Percentiles rank a stretch among this genome's conserved stretches.
These are phyloP conservation scores for Chroicocephalus ridibundus DNA, from an alignment of 2,113 vertebrate genomes.

Conservation along the genomic window DNA sequence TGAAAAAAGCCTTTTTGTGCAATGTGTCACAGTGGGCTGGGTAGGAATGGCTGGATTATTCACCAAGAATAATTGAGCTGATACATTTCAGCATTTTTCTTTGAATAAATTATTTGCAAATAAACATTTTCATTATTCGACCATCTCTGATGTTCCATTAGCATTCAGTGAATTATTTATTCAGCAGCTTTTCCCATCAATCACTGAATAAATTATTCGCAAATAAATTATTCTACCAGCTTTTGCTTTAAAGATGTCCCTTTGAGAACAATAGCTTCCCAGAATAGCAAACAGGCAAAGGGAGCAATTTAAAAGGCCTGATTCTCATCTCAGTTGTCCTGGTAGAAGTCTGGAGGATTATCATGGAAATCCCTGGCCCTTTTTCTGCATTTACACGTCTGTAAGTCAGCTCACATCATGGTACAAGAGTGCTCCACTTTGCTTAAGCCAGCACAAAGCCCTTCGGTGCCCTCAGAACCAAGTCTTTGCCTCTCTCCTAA, in stretches of 20 bases:
- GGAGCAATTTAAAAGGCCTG: constrained; percentile 30
- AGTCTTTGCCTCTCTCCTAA: fast-evolving
- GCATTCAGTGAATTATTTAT: constrained; percentile 68
- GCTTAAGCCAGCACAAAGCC: neutral
- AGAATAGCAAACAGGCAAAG: constrained; percentile 58
- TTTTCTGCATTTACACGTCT: neutral
- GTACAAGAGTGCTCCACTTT: neutral
- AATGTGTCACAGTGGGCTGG: neutral
- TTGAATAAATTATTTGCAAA: constrained; percentile 69
- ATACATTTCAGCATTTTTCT: constrained; percentile 52
- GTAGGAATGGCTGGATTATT: neutral
- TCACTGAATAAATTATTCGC: constrained; percentile 67
- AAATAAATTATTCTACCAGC: constrained; percentile 64
- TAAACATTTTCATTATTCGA: constrained; percentile 69
- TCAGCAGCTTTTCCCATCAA: constrained; percentile 65
- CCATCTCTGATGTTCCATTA: constrained; percentile 68
- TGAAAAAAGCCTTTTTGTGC: neutral
- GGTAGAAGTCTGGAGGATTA: neutral
- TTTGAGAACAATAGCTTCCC: constrained; percentile 65
- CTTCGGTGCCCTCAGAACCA: neutral
- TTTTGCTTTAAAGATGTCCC: constrained; percentile 64
- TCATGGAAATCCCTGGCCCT: neutral
- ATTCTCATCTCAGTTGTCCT: neutral
- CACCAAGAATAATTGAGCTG: constrained; percentile 31
- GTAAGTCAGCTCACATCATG: neutral